Evolutionary conservation across 2,888 invertebrate genomes (phyloP).

Genomic region (Perizoma flavofasciatum): DNA sequence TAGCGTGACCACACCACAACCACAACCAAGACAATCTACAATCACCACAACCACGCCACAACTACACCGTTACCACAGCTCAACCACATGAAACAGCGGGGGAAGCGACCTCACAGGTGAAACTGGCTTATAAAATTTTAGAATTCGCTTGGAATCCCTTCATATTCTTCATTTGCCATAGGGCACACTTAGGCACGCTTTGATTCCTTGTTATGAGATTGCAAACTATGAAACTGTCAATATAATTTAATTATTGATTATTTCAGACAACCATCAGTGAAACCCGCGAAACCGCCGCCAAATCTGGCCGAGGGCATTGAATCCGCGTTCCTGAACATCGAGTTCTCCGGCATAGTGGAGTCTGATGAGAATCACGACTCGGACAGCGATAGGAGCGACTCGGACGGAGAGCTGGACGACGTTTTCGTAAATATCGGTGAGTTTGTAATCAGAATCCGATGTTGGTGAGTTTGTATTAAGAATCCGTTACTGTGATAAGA

Average conservation of each 20-base stretch:
- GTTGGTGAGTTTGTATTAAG: too few relatives aligned
- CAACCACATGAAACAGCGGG: constrained; percentile 40
- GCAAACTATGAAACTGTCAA: too few relatives aligned
- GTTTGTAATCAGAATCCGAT: constrained; percentile 23
- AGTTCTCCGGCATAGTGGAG: constrained; percentile 80
- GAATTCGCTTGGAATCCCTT: too few relatives aligned
- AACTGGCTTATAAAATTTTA: neutral
- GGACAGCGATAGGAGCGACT: constrained; percentile 71
- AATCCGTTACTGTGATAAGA: too few relatives aligned
- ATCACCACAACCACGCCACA: too few relatives aligned
- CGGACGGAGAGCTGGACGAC: constrained; percentile 72
- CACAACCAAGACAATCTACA: too few relatives aligned
- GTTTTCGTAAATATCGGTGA: constrained; percentile 76
- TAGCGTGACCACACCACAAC: neutral
- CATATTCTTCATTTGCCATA: too few relatives aligned
- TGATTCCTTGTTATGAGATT: too few relatives aligned
- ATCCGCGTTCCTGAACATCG: constrained; percentile 79
- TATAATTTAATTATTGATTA: neutral
- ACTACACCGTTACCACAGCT: too few relatives aligned
- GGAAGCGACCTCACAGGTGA: constrained; percentile 15
- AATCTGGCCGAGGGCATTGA: constrained; percentile 77
- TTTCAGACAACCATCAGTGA: constrained; percentile 71
- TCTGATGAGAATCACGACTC: constrained; percentile 72
- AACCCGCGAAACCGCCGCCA: constrained; percentile 71
- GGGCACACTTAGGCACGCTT: too few relatives aligned